Base-by-base conservation (phyloP, 2,113 vertebrate species). In the Myrmecobius fasciatus region DNA sequence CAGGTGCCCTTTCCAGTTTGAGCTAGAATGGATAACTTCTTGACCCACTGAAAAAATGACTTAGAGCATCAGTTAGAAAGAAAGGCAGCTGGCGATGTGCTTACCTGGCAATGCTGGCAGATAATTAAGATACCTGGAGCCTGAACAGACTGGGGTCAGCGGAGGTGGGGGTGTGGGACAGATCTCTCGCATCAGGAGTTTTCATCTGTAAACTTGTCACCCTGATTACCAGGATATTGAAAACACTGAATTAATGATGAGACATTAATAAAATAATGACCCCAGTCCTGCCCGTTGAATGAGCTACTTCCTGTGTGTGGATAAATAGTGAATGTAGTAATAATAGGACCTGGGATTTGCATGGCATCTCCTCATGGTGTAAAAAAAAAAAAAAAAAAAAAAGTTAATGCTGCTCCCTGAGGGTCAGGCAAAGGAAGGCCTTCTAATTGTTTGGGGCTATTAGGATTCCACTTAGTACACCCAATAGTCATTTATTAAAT, bases 381-480 rank as follows among this genome's bases (percentile, higher is more conserved):
- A 53, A 51, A 51, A 51, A 51, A 51, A 53, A 92, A 53, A 51
- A 51, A 51, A 51, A 51, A 53, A 92, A 96, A 96, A 93, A 54
- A 47, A 83, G n/a, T 83, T 83, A 83, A 92, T 91, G 28, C 83
- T 47, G 93, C 54, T 97, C 93, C 92, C 96, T 54, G 67, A 95
- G 93, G 97, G 83, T 90, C 91, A 93, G 93, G 91, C 53, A 92
- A 25, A 93, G 83, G 47, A 89, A 93, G 91, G 17, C 26, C 91
- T 93, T 88, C 52, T 10, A 97, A 96, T 97, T 96, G 96, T 93
- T 94, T 67, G 51, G 56, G 94, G 95, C 96, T 95, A 96, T 97
- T 96, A 94, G 94, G 89, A 93, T 91, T 94, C 36, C 52, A 67
- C 95, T 97, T 95, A 93, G 52, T 96, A 20, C 6, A 91, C 67